Evolutionary conservation across 2,888 invertebrate species (phyloP), one percentile per base, ranked within the genome.

Genomic region (Habroteleia sp.): DNA sequence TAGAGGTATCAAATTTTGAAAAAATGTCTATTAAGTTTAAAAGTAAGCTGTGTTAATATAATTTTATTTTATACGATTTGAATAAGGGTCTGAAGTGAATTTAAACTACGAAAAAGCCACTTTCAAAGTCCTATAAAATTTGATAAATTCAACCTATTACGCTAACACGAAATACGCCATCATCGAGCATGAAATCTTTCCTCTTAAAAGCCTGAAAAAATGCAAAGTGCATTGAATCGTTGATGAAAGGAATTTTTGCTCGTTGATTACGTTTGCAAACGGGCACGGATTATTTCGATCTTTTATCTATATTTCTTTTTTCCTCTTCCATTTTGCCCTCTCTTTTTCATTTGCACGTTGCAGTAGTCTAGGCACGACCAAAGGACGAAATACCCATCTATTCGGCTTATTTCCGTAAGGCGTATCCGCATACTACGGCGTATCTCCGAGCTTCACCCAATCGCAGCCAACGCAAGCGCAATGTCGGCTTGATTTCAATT

Each of bases 401-500:
- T 66, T 69, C 60, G 58, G 62, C 65, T 75, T 62, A 68, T 75
- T 66, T 73, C 68, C 68, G 62, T 48, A 68, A 72, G 72, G 65
- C 68, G 68, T 68, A 72, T 68, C 60, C 69, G 58, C 71, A 54
- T 60, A 68, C 41, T 27, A 56, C 14, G 10, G 27, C 58, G 62
- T 65, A 56, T 58, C 41, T 48, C 33, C 10, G 31, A 68, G 54
- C 31, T 68, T 16, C 48, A 46, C 56, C 65, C 44, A 50, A 63
- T 63, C 50, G 63, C 42, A n/a, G 20, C 10, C 0, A 44, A 68
- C 48, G 69, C 69, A 74, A 62, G 74, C 41, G 77, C 78, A 72
- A 68, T 74, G 74, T 77, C 48, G 65, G 71, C 76, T 80, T 81
- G 80, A 79, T 82, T 81, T 82, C 81, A 82, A 82, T 82, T 82